Conservation (phyloP, 2,888 invertebrate species). For the Clunio marinus region DNA sequence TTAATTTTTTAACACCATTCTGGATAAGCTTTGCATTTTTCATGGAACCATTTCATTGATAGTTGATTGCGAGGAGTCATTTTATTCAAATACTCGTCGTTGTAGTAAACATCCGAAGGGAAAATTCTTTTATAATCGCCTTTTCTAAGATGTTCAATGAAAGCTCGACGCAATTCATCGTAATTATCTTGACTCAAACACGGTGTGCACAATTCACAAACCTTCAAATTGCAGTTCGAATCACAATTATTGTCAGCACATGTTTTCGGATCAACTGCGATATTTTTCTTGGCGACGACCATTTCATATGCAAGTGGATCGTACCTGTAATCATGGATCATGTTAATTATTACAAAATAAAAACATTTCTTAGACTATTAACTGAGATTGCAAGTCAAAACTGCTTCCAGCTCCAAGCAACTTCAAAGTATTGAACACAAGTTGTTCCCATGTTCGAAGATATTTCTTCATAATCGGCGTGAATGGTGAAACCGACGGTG, state of each 20-base stretch:
- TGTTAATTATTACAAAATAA: background rate
- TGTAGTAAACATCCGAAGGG: background rate
- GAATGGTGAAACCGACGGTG: conserved; percentile 74
- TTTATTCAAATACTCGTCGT: background rate
- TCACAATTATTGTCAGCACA: background rate
- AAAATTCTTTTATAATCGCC: conserved; percentile 22
- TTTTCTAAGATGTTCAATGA: background rate
- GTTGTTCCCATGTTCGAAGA: conserved; percentile 77
- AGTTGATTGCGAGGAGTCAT: background rate
- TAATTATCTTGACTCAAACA: background rate
- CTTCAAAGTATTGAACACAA: conserved; percentile 72
- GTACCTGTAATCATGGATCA: background rate
- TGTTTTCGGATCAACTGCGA: background rate
- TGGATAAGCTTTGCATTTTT: background rate
- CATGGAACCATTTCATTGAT: background rate
- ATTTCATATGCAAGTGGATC: background rate
- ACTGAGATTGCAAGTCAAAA: background rate
- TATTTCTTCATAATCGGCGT: conserved; percentile 69
- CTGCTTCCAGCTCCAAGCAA: conserved; percentile 57
- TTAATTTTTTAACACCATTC: background rate
- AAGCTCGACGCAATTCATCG: background rate
- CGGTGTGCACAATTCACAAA: background rate
- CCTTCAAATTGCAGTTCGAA: background rate
- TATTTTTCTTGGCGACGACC: background rate
- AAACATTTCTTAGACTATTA: background rate